A percentile compares a stretch with the other conserved stretches of the same genome.
phyloP scores from a whole-genome alignment of 2,113 vertebrate species.

The Puma concolor region DNA sequence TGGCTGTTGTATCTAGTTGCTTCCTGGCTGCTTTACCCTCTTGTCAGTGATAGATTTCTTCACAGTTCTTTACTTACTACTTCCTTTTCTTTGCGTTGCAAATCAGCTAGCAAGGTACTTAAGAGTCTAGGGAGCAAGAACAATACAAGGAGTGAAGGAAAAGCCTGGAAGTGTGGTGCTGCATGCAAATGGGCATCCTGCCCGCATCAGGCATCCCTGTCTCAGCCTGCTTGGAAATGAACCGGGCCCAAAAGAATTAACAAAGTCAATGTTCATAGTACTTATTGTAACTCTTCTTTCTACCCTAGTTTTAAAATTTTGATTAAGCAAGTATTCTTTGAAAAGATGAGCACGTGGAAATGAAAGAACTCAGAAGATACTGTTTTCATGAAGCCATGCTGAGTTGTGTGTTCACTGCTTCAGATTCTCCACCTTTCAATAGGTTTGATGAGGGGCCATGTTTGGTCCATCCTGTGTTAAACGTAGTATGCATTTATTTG shows the following conservation, averaged over 20 bases:
- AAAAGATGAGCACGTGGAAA: neutral
- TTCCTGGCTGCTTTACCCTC: neutral
- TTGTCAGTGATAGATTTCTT: neutral
- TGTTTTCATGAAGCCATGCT: neutral
- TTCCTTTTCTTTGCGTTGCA: neutral
- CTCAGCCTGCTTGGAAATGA: neutral
- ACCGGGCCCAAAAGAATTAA: neutral
- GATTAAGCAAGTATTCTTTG: neutral
- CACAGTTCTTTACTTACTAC: neutral
- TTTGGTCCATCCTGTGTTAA: neutral
- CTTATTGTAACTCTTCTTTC: neutral
- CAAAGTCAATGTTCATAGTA: neutral
- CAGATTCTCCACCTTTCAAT: neutral
- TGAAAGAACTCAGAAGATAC: neutral
- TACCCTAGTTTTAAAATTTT: neutral
- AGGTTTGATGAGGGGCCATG: neutral
- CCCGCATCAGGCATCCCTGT: neutral
- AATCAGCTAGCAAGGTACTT: neutral
- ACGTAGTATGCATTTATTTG: neutral
- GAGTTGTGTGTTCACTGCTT: neutral
- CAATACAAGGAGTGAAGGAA: neutral
- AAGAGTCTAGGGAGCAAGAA: neutral
- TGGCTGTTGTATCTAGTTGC: neutral
- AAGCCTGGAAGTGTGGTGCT: fast-evolving
- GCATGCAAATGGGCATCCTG: fast-evolving